Evolutionary conservation across 35 echinoderm and acorn worm genomes (phyloP).

Genomic region (Acanthaster planci): DNA sequence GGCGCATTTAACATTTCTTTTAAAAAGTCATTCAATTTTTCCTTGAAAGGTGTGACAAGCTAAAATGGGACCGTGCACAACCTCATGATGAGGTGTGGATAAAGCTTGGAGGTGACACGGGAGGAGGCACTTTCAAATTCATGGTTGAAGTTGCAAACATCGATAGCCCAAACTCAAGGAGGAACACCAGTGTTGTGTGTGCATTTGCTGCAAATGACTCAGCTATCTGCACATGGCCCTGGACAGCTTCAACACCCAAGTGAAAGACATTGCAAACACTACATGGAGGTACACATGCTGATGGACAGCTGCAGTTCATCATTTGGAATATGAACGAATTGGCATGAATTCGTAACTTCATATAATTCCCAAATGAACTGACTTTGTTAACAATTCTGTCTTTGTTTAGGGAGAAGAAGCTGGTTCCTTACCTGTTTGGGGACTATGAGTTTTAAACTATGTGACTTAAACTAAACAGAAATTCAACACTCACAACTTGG

Average conservation of each 20-base stretch:
- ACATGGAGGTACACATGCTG: neutral
- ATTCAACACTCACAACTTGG: neutral
- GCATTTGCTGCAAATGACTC: neutral
- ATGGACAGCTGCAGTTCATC: neutral
- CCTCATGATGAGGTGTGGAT: conserved; percentile 49
- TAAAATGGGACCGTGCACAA: conserved; percentile 25
- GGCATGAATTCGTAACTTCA: neutral
- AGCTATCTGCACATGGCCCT: neutral
- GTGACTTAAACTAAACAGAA: neutral
- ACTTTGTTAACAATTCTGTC: neutral
- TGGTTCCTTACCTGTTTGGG: conserved; percentile 28
- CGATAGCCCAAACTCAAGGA: neutral
- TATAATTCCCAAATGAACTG: too few relatives aligned
- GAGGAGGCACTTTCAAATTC: conserved; percentile 58
- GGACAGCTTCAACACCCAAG: neutral
- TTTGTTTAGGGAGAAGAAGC: conserved; percentile 13
- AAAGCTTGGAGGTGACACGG: conserved; percentile 48
- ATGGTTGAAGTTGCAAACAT: conserved; percentile 14
- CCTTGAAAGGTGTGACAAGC: neutral
- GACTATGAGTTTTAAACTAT: conserved; percentile 53
- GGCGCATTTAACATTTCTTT: neutral
- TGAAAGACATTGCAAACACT: neutral
- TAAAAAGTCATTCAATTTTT: neutral
- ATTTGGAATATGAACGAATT: too few relatives aligned
- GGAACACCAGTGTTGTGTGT: neutral